phyloP scores from a whole-genome alignment of 2,113 vertebrate species.

The Vireo altiloquus region DNA sequence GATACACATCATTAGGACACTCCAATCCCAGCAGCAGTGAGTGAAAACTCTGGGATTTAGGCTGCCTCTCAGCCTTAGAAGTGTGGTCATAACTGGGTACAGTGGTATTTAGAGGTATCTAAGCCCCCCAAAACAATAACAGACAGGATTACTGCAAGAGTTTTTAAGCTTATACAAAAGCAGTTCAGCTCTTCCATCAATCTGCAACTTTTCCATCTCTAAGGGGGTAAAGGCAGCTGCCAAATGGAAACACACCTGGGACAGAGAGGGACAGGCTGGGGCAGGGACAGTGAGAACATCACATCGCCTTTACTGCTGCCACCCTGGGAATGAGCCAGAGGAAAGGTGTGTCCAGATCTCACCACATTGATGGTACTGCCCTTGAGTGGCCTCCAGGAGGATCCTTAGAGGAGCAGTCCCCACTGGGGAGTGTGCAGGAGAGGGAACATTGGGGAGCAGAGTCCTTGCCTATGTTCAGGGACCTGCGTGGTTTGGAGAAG shows the following conservation, averaged over 20 bases:
- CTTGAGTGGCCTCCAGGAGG: background rate
- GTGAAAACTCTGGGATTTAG: background rate
- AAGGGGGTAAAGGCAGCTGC: background rate
- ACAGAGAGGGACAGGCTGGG: background rate
- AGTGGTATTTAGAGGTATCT: too few species aligned
- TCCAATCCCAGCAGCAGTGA: background rate
- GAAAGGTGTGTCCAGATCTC: background rate
- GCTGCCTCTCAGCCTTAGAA: background rate
- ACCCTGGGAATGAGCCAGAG: background rate
- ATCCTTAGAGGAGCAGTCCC: background rate
- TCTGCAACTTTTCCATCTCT: background rate
- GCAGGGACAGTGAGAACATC: background rate
- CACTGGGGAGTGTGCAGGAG: background rate
- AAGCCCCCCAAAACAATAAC: background rate
- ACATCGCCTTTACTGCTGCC: background rate
- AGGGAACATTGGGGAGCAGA: background rate
- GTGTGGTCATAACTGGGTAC: background rate
- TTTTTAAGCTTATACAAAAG: background rate
- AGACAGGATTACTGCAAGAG: background rate
- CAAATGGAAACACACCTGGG: background rate
- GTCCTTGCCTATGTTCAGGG: background rate
- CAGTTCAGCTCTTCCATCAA: background rate
- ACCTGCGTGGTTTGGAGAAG: background rate
- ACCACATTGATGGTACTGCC: accelerated
- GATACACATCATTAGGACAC: background rate